phyloP scores from a whole-genome alignment of 2,113 vertebrate species.

The Crocuta crocuta region DNA sequence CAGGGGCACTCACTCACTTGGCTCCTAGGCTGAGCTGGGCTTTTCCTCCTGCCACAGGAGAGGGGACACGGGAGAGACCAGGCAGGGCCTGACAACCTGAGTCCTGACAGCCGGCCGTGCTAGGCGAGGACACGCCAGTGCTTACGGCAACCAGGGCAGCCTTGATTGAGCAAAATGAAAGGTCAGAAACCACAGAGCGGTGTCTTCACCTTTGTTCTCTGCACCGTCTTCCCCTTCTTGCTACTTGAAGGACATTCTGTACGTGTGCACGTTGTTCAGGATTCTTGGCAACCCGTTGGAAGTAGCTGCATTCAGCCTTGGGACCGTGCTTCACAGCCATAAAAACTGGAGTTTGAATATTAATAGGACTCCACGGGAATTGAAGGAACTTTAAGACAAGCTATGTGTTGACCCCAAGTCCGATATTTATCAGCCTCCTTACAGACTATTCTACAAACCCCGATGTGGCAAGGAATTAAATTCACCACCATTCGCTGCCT shows the following conservation, averaged over 20 bases:
- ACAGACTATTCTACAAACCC: not conserved
- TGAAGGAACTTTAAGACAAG: not conserved
- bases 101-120: accelerated
- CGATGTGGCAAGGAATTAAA: not conserved
- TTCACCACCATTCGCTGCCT: not conserved
- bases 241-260: not conserved
- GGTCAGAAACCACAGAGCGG: not conserved
- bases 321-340: not conserved
- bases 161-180: not conserved
- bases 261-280: not conserved
- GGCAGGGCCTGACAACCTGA: not conserved
- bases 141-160: not conserved
- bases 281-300: not conserved
- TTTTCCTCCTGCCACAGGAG: not conserved
- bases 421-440: not conserved
- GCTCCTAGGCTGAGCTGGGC: not conserved
- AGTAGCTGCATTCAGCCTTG: not conserved
- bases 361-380: not conserved
- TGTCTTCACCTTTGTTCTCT: not conserved
- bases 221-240: not conserved
- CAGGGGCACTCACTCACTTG: no score
- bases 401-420: not conserved
- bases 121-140: not conserved
- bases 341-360: not conserved
- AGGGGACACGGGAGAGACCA: not conserved